Percentiles rank a stretch among this genome's conserved stretches.
Evolutionary conservation across 2,797 vertebrate genomes (phyloP).

Genomic region (Chaetophractus vellerosus): DNA sequence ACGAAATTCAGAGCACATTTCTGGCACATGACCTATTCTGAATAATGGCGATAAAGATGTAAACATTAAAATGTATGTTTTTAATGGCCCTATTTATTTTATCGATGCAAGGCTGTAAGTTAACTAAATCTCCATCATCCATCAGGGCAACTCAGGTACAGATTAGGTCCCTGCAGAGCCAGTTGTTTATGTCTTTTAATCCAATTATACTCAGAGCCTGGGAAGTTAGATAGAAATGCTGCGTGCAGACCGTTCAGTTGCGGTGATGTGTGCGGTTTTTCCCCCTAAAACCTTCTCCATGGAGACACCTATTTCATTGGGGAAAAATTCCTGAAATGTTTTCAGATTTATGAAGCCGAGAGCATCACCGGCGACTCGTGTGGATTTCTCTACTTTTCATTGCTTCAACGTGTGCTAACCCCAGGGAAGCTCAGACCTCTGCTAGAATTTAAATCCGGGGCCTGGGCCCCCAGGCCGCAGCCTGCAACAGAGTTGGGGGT

Average conservation of each 20-base stretch:
- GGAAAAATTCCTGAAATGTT: background rate
- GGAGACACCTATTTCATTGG: slow-evolving; percentile 23
- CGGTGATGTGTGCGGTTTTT: background rate
- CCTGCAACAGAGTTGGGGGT: slow-evolving; percentile 49
- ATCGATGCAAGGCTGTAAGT: slow-evolving; percentile 67
- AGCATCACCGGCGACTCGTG: slow-evolving; percentile 10
- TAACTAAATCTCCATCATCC: slow-evolving; percentile 61
- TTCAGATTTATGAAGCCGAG: slow-evolving; percentile 44
- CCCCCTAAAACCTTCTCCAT: background rate
- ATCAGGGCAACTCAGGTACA: background rate
- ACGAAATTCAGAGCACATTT: slow-evolving; percentile 81
- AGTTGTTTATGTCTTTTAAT: slow-evolving; percentile 68
- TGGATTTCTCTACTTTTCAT: background rate
- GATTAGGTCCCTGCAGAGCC: slow-evolving; percentile 25
- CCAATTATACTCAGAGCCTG: slow-evolving; percentile 53
- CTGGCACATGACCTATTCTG: slow-evolving; percentile 75
- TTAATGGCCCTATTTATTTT: slow-evolving; percentile 76
- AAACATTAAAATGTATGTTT: slow-evolving; percentile 72
- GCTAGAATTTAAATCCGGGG: slow-evolving; percentile 51
- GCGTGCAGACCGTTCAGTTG: background rate
- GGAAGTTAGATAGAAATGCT: slow-evolving; percentile 12
- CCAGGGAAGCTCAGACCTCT: slow-evolving; percentile 57
- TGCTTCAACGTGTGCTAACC: background rate
- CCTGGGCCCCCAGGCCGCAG: background rate
- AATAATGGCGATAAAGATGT: slow-evolving; percentile 76